Evolutionary conservation across 2,888 invertebrate genomes (phyloP).

Genomic region (Drosophila kuntzei): DNA sequence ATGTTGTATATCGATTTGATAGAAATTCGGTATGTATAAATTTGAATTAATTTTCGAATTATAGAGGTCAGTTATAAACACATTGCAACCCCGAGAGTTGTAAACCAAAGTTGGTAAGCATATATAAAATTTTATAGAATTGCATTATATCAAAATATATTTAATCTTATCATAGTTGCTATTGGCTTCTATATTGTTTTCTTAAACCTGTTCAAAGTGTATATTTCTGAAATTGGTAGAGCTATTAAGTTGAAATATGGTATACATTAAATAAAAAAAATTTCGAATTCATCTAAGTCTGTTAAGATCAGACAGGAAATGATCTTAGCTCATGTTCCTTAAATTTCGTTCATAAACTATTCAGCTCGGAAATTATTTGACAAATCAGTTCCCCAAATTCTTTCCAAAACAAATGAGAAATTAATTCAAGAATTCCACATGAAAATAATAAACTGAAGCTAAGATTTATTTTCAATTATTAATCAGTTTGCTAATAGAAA

Average conservation of each 20-base stretch:
- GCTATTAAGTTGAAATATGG: too few species aligned
- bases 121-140: neutral
- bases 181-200: neutral
- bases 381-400: neutral
- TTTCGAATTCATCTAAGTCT: too few species aligned
- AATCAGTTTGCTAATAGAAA: conserved; percentile 8
- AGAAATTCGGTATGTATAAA: too few species aligned
- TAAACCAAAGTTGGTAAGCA: neutral
- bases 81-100: neutral
- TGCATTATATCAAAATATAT: neutral
- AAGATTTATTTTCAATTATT: conserved; percentile 9
- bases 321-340: too few species aligned
- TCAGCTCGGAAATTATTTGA: neutral
- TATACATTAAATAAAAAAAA: too few species aligned
- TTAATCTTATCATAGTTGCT: neutral
- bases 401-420: neutral
- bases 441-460: conserved; percentile 8
- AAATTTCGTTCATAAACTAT: neutral
- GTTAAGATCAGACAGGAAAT: too few species aligned
- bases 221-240: too few species aligned
- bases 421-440: neutral
- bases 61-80: too few species aligned
- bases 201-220: too few species aligned
- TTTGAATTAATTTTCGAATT: too few species aligned
- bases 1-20: too few species aligned